A percentile compares a stretch with the other conserved stretches of the same genome.
phyloP scores from a whole-genome alignment of 2,888 invertebrate species.

The Drosophila borealis region DNA sequence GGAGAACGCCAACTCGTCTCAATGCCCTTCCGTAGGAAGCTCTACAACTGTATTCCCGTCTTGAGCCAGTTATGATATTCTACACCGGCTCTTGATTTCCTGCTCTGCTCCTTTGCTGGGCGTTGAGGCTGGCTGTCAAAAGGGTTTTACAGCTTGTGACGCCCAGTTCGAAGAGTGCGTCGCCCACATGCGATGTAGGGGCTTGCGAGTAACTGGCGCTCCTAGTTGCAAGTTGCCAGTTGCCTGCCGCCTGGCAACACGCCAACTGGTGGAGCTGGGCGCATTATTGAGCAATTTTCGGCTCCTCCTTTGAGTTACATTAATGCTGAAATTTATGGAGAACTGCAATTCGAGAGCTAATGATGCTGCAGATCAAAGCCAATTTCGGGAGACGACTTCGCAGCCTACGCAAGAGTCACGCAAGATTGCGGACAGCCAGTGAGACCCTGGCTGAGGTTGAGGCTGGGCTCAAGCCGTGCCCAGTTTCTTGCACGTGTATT shows the following conservation, averaged over 20 bases:
- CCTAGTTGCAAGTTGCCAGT: slow-evolving; percentile 45
- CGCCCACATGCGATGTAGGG: slow-evolving; percentile 54
- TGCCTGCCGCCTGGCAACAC: slow-evolving; percentile 38
- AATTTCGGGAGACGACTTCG: slow-evolving; percentile 46
- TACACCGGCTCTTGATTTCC: slow-evolving; percentile 16
- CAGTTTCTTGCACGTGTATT: slow-evolving; percentile 27
- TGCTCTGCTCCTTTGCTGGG: slow-evolving; percentile 9
- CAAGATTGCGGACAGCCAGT: slow-evolving; percentile 36
- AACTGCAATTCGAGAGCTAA: slow-evolving; percentile 60
- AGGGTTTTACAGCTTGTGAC: slow-evolving; percentile 8
- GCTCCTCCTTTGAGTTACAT: slow-evolving; percentile 8
- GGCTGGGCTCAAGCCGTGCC: slow-evolving; percentile 28
- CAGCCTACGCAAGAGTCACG: slow-evolving; percentile 69
- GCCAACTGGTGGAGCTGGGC: slow-evolving; percentile 34
- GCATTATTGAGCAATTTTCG: slow-evolving; percentile 69
- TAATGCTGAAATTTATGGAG: slow-evolving; percentile 18
- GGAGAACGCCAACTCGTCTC: slow-evolving; percentile 13
- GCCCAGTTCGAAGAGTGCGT: slow-evolving; percentile 25
- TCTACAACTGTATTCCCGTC: slow-evolving; percentile 15
- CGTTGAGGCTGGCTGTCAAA: slow-evolving; percentile 10
- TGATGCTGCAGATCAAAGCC: slow-evolving; percentile 60
- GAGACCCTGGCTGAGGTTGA: not conserved
- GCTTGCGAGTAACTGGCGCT: slow-evolving; percentile 45
- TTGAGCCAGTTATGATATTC: slow-evolving; percentile 11
- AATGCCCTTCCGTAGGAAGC: not conserved